Base-by-base conservation (phyloP, 2,113 vertebrate species). In the Bos javanicus region DNA sequence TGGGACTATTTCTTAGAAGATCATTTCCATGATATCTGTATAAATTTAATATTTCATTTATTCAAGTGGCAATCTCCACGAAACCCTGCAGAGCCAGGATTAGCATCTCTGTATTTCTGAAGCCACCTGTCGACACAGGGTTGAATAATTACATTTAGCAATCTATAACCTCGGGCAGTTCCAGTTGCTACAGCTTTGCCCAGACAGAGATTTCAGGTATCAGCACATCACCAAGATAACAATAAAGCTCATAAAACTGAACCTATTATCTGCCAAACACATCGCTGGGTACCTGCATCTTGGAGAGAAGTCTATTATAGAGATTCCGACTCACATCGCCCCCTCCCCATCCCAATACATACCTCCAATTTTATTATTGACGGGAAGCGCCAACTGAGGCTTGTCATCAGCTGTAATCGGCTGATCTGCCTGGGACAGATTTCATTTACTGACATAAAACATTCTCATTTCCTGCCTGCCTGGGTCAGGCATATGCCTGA, bases 141-240 rank as follows among this genome's bases (percentile, higher is more conserved):
- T 90, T 71, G 92, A 67, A 87, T 98, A 94, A 95, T 33, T 39
- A 12, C 64, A 39, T 91, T 76, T 39, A 94, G 93, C 67, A 76
- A 62, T 71, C 87, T 93, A 14, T 54, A 88, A 92, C 96, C 90
- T 56, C 28, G 4, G 97, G 97, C 90, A 5, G 4, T 60, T 92
- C 93, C 78, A 60, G 46, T 4, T 28, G 64, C 85, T 83, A 23
- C 3, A 57, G 56, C 89, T 83, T 50, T 13, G 0, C 13, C 12
- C 39, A 0, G 25, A 25, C 88, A 59, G 76, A 92, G 94, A 59
- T 50, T 56, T 89, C 17, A 16, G 67, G 46, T 83, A 84, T 90
- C 19, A 17, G 10, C 91, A 39, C 12, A 80, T 19, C 91, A 91
- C 19, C 23, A 80, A 94, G 39, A 30, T 76, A 93, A 94, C 30